A percentile compares a stretch with the other conserved stretches of the same genome.
These are phyloP conservation scores for Gallinago paraguaiae DNA, from an alignment of 2,113 vertebrate genomes.

Conservation along the genomic window DNA sequence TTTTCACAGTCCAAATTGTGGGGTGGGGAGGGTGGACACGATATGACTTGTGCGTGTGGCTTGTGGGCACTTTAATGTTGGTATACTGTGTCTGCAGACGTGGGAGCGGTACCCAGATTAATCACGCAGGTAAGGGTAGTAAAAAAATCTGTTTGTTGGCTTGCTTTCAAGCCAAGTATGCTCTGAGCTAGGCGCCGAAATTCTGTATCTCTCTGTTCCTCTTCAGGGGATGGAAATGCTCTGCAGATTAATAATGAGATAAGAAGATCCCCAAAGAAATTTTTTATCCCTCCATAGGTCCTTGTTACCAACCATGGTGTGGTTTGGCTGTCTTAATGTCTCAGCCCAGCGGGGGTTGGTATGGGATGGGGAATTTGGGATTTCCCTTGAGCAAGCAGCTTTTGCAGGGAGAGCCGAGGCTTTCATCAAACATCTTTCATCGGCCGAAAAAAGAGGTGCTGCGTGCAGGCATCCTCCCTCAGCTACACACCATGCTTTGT, in stretches of 20 bases:
- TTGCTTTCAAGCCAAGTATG: background rate
- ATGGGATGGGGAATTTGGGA: background rate
- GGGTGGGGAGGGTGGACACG: background rate
- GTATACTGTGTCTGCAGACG: background rate
- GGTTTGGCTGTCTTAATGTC: background rate
- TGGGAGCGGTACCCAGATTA: background rate
- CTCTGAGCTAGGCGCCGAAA: background rate
- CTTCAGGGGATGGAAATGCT: background rate
- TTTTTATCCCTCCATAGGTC: background rate
- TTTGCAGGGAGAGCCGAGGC: background rate
- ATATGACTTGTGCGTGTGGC: background rate
- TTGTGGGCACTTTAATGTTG: background rate
- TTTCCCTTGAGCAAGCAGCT: background rate
- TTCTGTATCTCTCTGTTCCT: background rate
- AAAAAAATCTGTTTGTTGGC: background rate
- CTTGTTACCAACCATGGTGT: background rate
- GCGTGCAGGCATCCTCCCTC: background rate
- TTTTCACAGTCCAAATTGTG: background rate
- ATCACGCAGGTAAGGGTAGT: background rate
- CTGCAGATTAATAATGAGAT: background rate
- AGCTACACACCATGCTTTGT: fast-evolving
- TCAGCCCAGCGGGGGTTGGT: fast-evolving
- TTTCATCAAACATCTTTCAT: background rate
- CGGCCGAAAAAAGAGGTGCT: fast-evolving
- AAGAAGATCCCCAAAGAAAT: background rate